Conservation (phyloP, 2,113 vertebrate species). For the Aix galericulata region DNA sequence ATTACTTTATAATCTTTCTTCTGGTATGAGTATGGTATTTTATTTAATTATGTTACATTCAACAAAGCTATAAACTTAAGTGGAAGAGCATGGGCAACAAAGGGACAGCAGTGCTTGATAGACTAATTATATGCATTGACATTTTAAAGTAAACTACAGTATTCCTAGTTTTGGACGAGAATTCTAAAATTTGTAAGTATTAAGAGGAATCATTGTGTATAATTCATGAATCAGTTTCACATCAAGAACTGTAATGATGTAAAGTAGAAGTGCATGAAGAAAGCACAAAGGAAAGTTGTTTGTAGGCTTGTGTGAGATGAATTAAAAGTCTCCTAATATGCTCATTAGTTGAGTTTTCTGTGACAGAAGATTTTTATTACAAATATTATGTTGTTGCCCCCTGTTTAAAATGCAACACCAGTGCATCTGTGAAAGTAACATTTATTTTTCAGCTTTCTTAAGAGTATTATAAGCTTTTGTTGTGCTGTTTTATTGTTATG, state of each 20-base stretch:
- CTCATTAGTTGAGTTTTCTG: neutral
- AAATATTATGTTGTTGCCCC: fast-evolving
- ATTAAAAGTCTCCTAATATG: neutral
- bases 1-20: neutral
- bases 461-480: neutral
- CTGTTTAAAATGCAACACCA: neutral
- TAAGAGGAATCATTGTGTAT: neutral
- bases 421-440: neutral
- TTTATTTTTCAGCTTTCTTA: neutral
- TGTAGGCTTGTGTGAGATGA: neutral
- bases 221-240: neutral
- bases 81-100: fast-evolving
- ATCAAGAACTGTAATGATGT: neutral
- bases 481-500: neutral
- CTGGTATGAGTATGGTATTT: neutral
- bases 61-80: neutral
- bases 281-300: neutral
- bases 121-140: neutral
- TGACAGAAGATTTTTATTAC: neutral
- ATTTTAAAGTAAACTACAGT: neutral
- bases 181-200: neutral
- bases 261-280: too few relatives aligned
- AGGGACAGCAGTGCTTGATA: neutral
- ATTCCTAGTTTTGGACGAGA: neutral
- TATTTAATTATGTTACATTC: neutral